Percentiles rank a stretch among this genome's conserved stretches.
Evolutionary conservation across 2,113 vertebrate species (phyloP).

Genomic region (Periophthalmus modestus): DNA sequence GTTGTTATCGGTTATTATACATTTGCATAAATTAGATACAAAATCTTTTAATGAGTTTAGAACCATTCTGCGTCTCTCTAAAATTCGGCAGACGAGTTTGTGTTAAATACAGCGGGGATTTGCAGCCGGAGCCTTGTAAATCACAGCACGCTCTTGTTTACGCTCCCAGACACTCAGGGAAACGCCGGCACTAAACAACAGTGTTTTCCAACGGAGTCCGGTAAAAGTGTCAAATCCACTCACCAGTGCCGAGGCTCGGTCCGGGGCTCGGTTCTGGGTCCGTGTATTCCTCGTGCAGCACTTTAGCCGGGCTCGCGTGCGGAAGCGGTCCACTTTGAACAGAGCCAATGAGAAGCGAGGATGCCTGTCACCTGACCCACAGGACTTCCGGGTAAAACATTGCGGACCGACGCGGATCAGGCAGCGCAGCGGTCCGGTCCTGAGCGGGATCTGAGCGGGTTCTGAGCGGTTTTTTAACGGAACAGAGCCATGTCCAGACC

Average conservation of each 20-base stretch:
- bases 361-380: constrained; percentile 20
- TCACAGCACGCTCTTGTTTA: background rate
- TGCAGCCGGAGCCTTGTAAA: background rate
- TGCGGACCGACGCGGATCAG: background rate
- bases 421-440: constrained; percentile 4
- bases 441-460: background rate
- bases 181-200: background rate
- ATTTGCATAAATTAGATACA: background rate
- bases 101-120: background rate
- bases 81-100: background rate
- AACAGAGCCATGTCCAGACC: constrained; percentile 60
- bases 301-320: constrained; percentile 2
- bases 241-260: constrained; percentile 1
- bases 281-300: constrained; percentile 6
- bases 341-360: constrained; percentile 36
- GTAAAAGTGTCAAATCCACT: background rate
- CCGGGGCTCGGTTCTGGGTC: background rate
- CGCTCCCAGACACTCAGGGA: background rate
- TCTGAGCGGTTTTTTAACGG: background rate
- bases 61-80: fast-evolving
- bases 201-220: background rate
- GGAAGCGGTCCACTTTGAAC: background rate
- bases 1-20: background rate
- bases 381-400: constrained; percentile 39
- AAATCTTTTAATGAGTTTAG: background rate